Evolutionary conservation across 2,113 vertebrate species (phyloP).

Genomic region (Saguinus midas): DNA sequence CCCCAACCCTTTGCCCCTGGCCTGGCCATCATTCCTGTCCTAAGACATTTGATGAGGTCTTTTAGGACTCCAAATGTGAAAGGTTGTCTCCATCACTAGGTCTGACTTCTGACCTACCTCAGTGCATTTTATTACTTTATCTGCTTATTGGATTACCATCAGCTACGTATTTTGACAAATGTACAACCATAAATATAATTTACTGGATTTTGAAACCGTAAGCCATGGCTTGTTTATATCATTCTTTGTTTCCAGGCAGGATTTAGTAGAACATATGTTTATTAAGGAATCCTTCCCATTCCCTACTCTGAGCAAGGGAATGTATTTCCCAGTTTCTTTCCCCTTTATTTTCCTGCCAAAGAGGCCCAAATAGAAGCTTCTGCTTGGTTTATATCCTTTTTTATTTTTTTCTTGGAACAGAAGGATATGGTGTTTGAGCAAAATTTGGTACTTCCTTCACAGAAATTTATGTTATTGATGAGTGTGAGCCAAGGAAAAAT

Average conservation of each 20-base stretch:
- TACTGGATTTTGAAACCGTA: slow-evolving; percentile 54
- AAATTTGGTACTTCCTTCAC: slow-evolving; percentile 62
- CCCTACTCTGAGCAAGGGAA: not conserved
- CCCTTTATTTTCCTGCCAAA: slow-evolving; percentile 27
- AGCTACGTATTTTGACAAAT: slow-evolving; percentile 70
- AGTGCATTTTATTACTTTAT: slow-evolving; percentile 58
- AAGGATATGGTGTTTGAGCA: slow-evolving; percentile 38
- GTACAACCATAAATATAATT: slow-evolving; percentile 67
- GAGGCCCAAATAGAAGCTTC: slow-evolving; percentile 34
- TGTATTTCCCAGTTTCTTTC: not conserved
- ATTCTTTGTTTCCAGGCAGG: slow-evolving; percentile 52
- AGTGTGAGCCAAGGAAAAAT: slow-evolving; percentile 55
- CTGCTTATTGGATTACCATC: slow-evolving; percentile 68
- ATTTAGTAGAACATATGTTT: slow-evolving; percentile 13
- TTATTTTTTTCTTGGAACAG: slow-evolving; percentile 15
- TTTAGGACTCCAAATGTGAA: slow-evolving; percentile 6
- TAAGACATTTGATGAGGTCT: not conserved
- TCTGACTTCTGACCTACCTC: slow-evolving; percentile 40
- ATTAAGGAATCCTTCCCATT: slow-evolving; percentile 34
- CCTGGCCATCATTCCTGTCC: not conserved
- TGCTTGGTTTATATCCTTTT: slow-evolving; percentile 53
- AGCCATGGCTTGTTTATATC: slow-evolving; percentile 56
- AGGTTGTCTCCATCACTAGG: not conserved
- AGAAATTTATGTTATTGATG: slow-evolving; percentile 63
- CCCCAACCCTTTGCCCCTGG: not conserved